phyloP scores from a whole-genome alignment of 2,113 vertebrate genomes.

The Ctenomys sociabilis region DNA sequence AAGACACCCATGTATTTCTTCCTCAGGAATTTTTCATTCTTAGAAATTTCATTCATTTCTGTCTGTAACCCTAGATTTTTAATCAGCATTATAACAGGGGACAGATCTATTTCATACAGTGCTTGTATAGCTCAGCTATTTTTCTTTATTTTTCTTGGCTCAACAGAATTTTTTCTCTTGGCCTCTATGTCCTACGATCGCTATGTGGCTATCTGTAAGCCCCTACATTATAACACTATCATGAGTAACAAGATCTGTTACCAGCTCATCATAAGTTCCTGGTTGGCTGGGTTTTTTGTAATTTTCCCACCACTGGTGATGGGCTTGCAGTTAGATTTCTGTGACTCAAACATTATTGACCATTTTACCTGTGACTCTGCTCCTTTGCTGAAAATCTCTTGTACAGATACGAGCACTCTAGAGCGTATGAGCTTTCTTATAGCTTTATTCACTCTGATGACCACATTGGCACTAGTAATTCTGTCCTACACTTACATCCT shows the following conservation, averaged over 20 bases:
- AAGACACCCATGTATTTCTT: constrained; percentile 62
- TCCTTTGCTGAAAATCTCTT: constrained; percentile 65
- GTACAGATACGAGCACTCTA: constrained; percentile 58
- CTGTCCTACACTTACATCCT: constrained; percentile 67
- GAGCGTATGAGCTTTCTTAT: constrained; percentile 62
- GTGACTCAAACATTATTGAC: constrained; percentile 62
- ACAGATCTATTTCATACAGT: constrained; percentile 46
- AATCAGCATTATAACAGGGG: constrained; percentile 50
- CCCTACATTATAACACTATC: constrained; percentile 71
- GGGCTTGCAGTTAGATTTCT: constrained; percentile 66
- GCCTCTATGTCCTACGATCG: constrained; percentile 81
- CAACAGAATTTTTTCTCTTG: constrained; percentile 73
- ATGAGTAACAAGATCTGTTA: constrained; percentile 73
- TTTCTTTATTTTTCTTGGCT: constrained; percentile 56
- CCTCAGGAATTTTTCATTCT: constrained; percentile 68
- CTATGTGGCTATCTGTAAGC: constrained; percentile 79
- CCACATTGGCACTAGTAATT: constrained; percentile 42
- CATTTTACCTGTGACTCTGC: constrained; percentile 72
- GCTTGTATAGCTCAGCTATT: constrained; percentile 50
- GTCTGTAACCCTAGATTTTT: constrained; percentile 72
- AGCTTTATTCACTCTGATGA: constrained; percentile 53
- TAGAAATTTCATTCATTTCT: constrained; percentile 75
- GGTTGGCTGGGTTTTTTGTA: constrained; percentile 68
- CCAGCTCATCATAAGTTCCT: constrained; percentile 66
- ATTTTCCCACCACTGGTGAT: constrained; percentile 71